Evolutionary conservation across 2,113 vertebrate genomes (phyloP).

Genomic region (Peromyscus maniculatus): DNA sequence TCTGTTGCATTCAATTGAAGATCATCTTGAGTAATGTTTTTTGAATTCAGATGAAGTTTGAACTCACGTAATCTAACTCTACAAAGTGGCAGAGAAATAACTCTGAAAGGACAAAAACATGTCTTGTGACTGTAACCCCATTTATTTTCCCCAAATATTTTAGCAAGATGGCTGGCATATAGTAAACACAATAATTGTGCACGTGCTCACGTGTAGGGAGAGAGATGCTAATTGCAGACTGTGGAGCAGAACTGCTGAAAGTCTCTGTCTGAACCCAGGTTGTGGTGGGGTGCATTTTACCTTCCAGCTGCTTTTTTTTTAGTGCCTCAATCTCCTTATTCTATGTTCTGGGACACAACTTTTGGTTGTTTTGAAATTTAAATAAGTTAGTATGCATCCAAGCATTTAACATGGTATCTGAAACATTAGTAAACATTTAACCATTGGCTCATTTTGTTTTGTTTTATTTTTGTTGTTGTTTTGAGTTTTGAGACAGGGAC

Average conservation of each 20-base stretch:
- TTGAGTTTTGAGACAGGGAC: neutral
- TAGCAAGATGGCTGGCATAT: neutral
- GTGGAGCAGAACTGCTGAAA: neutral
- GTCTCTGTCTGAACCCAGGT: neutral
- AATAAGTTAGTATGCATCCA: neutral
- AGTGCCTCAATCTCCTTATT: neutral
- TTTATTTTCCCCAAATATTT: constrained; percentile 33
- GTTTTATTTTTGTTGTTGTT: neutral
- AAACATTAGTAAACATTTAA: constrained; percentile 20
- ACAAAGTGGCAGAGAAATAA: constrained; percentile 30
- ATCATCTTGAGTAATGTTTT: constrained; percentile 46
- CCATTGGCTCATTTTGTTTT: neutral
- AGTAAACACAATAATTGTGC: neutral
- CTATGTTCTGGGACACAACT: neutral
- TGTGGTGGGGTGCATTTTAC: neutral
- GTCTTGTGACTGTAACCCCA: neutral
- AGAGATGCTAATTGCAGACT: neutral
- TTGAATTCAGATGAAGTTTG: constrained; percentile 52
- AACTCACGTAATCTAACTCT: constrained; percentile 22
- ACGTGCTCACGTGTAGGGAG: neutral
- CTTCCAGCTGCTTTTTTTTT: neutral
- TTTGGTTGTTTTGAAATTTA: constrained; percentile 7
- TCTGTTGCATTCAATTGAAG: constrained; percentile 55
- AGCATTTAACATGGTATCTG: neutral
- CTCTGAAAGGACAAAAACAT: neutral